Evolutionary conservation across 2,888 invertebrate genomes (phyloP), one percentile per base, ranked within the genome.

Genomic region (Atrina japonica): DNA sequence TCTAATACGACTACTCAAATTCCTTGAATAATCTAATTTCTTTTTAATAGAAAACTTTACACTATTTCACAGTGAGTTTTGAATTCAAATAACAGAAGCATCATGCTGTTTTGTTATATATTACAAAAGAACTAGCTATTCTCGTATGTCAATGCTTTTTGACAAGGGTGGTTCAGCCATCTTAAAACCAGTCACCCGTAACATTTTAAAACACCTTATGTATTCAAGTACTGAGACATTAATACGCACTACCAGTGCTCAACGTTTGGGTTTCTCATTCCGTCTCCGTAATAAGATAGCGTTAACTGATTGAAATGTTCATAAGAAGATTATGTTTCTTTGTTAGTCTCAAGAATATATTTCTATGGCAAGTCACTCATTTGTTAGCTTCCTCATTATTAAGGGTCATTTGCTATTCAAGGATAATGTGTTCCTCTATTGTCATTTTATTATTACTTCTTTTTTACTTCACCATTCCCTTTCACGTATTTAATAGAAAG

Each of bases 401-500:
- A 59, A 60, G 60, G 77, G 71, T 69, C 74, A 66, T 70, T 66
- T 55, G 63, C 69, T 55, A 73, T 72, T 72, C 72, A 74, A 59
- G 65, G 58, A 53, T 58, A 69, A 61, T 73, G 73, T 73, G 65
- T 66, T 23, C 35, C 40, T 25, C 67, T 63, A 70, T 77, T 77
- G 77, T 75, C 45, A 11, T 65, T 75, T 61, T 71, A 77, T 75
- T 75, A 73, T 70, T 69, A 52, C 63, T 69, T 60, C 66, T 60
- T 69, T 66, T 69, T 66, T 55, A 53, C 61, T 65, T 66, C 66
- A 66, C 65, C 60, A 68, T 68, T 69, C 69, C 66, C 53, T 66
- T 75, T 72, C 66, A 65, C 49, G 66, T 75, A 72, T 72, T 75
- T 75, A 75, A 72, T 72, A 75, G 72, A 56, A 52, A 47, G 66